Conservation (phyloP, 2,113 vertebrate species). For the Heterochromis multidens region DNA sequence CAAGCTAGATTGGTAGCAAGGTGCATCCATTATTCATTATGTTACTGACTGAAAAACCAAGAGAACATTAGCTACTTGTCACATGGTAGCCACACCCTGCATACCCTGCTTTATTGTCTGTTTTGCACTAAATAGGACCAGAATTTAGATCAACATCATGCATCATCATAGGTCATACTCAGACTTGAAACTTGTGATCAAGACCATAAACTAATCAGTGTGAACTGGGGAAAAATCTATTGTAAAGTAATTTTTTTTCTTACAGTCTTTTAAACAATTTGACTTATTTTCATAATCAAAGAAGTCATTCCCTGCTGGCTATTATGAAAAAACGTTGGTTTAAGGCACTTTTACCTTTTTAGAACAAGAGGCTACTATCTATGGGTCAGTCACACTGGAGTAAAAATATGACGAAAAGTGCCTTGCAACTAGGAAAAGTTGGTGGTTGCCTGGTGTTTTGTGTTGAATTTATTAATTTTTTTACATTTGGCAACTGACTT, state of each 20-base stretch:
- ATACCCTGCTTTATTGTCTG: fast-evolving
- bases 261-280: background rate
- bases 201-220: background rate
- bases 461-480: too few species aligned
- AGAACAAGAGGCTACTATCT: too few species aligned
- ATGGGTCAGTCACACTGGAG: too few species aligned
- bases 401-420: fast-evolving
- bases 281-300: fast-evolving
- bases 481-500: too few species aligned
- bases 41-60: background rate
- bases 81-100: background rate
- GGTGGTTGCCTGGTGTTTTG: too few species aligned
- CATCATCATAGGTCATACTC: background rate
- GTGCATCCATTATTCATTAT: background rate
- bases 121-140: background rate
- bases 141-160: background rate
- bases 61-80: background rate
- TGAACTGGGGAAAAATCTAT: background rate
- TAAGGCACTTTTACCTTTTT: too few species aligned
- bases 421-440: background rate
- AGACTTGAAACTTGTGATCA: background rate
- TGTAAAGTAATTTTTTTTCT: background rate
- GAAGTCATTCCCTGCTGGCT: background rate
- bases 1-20: background rate
- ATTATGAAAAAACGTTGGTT: too few species aligned